phyloP scores from a whole-genome alignment of 2,113 vertebrate species.

The Silurus meridionalis region DNA sequence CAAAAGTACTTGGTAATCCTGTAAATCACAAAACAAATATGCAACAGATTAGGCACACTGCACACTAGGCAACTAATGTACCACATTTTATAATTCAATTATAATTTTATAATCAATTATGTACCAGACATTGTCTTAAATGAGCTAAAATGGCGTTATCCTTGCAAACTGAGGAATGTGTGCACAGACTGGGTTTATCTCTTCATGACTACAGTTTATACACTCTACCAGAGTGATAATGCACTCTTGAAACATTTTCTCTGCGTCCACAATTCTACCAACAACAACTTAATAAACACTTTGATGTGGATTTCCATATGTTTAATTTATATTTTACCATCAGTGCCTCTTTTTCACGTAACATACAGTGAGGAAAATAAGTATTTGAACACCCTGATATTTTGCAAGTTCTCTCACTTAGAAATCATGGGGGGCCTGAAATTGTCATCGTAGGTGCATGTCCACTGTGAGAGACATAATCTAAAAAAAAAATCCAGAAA shows the following conservation, averaged over 20 bases:
- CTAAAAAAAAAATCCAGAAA: no score
- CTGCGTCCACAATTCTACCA: background rate
- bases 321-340: background rate
- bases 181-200: background rate
- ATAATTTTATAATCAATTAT: background rate
- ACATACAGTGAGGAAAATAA: no score
- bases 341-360: background rate
- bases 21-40: background rate
- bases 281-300: background rate
- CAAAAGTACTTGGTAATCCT: background rate
- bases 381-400: no score
- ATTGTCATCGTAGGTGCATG: no score
- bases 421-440: no score
- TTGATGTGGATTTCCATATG: background rate
- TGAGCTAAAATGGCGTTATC: background rate
- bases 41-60: background rate
- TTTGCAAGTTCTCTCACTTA: no score
- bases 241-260: background rate
- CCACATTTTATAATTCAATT: background rate
- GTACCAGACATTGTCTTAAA: background rate
- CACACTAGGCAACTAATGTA: no score
- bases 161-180: background rate
- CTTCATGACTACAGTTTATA: background rate
- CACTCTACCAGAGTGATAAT: background rate
- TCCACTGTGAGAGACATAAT: no score